These are phyloP conservation scores for Amphiduros pacificus DNA, from an alignment of 2,888 invertebrate genomes.

Conservation along the genomic window DNA sequence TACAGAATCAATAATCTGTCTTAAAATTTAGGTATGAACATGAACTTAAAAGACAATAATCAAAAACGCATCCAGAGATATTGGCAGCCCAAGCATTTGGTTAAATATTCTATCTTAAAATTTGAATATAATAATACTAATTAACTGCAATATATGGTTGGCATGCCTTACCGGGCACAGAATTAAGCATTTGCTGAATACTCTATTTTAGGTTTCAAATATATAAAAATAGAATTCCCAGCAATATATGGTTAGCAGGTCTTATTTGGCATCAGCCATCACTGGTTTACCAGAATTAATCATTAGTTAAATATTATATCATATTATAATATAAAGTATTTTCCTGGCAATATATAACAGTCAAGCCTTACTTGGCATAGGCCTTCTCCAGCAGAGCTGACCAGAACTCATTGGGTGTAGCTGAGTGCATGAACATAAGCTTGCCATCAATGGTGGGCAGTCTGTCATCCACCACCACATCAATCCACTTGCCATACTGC, in stretches of 20 bases:
- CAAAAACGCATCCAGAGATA: neutral
- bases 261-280: neutral
- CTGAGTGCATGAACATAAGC: conserved; percentile 65
- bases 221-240: too few relatives aligned
- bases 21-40: neutral
- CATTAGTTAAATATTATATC: neutral
- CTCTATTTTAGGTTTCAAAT: too few relatives aligned
- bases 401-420: conserved; percentile 67
- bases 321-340: neutral
- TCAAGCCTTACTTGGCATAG: conserved; percentile 66
- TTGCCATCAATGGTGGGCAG: conserved; percentile 63
- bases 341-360: neutral
- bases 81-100: neutral
- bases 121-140: neutral
- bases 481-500: conserved; percentile 20
- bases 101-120: neutral
- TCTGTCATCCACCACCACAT: conserved; percentile 52
- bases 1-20: too few relatives aligned
- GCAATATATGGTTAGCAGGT: too few relatives aligned
- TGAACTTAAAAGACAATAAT: neutral
- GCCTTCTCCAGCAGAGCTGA: conserved; percentile 68
- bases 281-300: neutral
- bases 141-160: too few relatives aligned
- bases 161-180: too few relatives aligned
- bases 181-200: too few relatives aligned